phyloP scores from a whole-genome alignment of 1,140 invertebrate genomes.

The Diabrotica virgifera region DNA sequence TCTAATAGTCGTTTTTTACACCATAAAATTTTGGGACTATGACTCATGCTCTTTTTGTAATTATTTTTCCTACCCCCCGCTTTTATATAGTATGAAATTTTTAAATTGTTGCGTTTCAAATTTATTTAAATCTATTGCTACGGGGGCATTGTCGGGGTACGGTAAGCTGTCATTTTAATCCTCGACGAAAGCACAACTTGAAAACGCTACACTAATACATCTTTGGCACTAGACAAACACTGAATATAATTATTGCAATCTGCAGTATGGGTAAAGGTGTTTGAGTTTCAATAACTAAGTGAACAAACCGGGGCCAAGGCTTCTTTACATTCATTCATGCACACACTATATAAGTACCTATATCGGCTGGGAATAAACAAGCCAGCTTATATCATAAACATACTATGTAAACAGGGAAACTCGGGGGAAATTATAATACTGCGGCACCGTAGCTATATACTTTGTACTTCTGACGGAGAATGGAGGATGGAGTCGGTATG shows the following conservation, averaged over 20 bases:
- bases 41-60: too few species aligned
- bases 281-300: slow-evolving; percentile 9
- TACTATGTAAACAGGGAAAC: slow-evolving; percentile 37
- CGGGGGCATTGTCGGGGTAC: too few species aligned
- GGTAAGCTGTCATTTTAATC: too few species aligned
- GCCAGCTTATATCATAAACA: slow-evolving; percentile 28
- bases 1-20: too few species aligned
- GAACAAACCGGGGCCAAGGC: not conserved
- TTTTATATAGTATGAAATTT: too few species aligned
- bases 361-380: slow-evolving; percentile 22
- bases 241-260: not conserved
- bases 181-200: too few species aligned
- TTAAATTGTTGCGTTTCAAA: too few species aligned
- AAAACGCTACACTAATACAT: too few species aligned
- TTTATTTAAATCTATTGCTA: too few species aligned
- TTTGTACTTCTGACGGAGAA: not conserved
- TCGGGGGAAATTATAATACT: slow-evolving; percentile 38
- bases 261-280: slow-evolving; percentile 9
- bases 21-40: too few species aligned
- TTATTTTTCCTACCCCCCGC: too few species aligned
- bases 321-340: slow-evolving; percentile 22
- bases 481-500: not conserved
- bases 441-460: slow-evolving; percentile 8
- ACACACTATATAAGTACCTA: slow-evolving; percentile 12
- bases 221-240: not conserved